Percentiles rank a stretch among this genome's conserved stretches.
Evolutionary conservation across 2,113 vertebrate genomes (phyloP).

Genomic region (Stomatorhinus ivindoensis): DNA sequence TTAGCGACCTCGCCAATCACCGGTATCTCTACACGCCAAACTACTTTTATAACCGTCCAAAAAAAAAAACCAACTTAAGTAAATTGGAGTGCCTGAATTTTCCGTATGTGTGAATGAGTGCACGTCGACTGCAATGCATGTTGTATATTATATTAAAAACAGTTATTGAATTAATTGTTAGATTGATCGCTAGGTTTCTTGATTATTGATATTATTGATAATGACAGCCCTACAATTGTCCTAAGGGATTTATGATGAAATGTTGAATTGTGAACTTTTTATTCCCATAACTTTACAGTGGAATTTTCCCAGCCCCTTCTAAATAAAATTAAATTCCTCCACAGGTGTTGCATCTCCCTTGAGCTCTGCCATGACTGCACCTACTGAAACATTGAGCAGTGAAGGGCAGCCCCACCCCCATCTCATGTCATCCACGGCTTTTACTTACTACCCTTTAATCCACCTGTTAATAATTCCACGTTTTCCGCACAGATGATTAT

Average conservation of each 20-base stretch:
- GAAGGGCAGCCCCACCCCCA: not conserved
- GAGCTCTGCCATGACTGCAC: not conserved
- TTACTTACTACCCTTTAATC: slow-evolving; percentile 7
- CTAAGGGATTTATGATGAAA: not conserved
- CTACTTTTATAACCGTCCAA: no score
- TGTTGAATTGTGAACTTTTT: not conserved
- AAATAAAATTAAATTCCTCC: not conserved
- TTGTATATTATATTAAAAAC: no score
- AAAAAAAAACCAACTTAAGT: not conserved
- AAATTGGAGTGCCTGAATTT: not conserved
- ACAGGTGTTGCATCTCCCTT: not conserved
- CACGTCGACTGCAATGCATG: not conserved
- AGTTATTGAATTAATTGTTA: no score
- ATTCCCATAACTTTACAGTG: not conserved
- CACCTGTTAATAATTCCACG: not conserved
- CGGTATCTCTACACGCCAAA: no score
- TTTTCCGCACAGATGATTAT: not conserved
- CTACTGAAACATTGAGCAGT: not conserved
- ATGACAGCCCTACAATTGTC: not conserved
- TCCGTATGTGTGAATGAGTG: not conserved
- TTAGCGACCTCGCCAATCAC: no score
- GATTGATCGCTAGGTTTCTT: not conserved
- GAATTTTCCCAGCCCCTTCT: not conserved
- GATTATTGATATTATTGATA: not conserved
- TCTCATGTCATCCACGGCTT: not conserved